Base-by-base conservation (phyloP, 2,888 invertebrate species). In the Caenorhabditis wallacei region DNA sequence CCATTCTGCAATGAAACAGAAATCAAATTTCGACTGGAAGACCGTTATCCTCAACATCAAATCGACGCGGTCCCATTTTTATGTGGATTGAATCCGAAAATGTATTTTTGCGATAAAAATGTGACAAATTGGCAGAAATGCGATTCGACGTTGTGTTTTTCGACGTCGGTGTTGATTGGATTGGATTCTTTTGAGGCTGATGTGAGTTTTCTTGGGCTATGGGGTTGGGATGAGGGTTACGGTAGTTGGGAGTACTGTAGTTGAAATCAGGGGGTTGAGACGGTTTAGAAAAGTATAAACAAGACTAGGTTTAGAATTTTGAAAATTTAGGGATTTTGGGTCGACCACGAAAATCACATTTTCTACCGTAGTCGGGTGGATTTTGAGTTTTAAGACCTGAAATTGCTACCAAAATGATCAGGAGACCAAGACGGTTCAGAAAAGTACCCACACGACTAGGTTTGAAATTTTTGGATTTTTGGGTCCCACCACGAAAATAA, bases 1-100 rank as follows among this genome's bases (percentile, higher is more conserved):
- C 88, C 87, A n/a, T 87, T 91, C 56, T 90, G 90, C 74, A 84
- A 85, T n/a, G 68, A 69, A 18, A 82, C 80, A n/a, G 74, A 51
- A n/a, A 24, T 66, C 10, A 63, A 85, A 57, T 68, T 87, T n/a
- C 68, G 76, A 11, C 57, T 84, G 4, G 74, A 78, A 18, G 79
- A 80, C 48, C 75, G 71, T 11, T 75, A 80, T 20, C 82, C 80
- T 2, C 70, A 82, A 13, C 61, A 82, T 37, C 79, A 84, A 30
- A 64, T 86, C 4, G 83, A 86, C 24, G 83, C 71, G 4, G 74
- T 81, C 2, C 69, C 70, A 18, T 68, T 81, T 53, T 46, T 86
- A 16, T 86, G 86, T 57, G 71, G 79, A 1, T n/a, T 72, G 35
- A 71, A 83, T 22, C 59, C 63, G 10, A 74, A 71, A 43, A 74